Conservation (phyloP, 2,888 invertebrate genomes). For the Synanthedon tipuliformis region DNA sequence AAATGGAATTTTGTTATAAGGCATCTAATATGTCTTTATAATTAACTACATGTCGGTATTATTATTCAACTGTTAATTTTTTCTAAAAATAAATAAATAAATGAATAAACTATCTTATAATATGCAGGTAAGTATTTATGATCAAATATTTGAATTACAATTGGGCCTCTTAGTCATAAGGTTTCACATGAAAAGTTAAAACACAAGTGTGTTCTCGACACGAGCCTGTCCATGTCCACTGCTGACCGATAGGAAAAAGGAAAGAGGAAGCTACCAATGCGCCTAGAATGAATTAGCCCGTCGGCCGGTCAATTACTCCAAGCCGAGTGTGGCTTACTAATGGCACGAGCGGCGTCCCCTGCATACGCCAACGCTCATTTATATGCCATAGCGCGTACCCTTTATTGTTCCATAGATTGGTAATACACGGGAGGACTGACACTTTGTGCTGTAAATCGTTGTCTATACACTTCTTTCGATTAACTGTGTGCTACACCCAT, state of each 20-base stretch:
- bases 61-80: too few relatives aligned
- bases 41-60: too few relatives aligned
- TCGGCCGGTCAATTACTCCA: constrained; percentile 68
- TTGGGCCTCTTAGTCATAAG: too few relatives aligned
- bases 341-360: constrained; percentile 52
- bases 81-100: too few relatives aligned
- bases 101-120: too few relatives aligned
- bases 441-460: constrained; percentile 68
- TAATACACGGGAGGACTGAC: constrained; percentile 69
- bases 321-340: constrained; percentile 56
- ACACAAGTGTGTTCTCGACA: background rate
- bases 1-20: too few relatives aligned
- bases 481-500: constrained; percentile 54
- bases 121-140: too few relatives aligned
- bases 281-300: constrained; percentile 65
- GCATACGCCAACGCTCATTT: constrained; percentile 62
- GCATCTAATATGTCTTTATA: too few relatives aligned
- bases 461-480: constrained; percentile 64
- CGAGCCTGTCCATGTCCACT: constrained; percentile 12
- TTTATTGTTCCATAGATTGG: constrained; percentile 69
- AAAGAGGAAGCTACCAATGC: constrained; percentile 67
- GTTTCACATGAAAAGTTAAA: too few relatives aligned
- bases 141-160: too few relatives aligned
- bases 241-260: constrained; percentile 70
- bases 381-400: constrained; percentile 53